phyloP scores from a whole-genome alignment of 2,888 invertebrate species.

The Drosophila nr. fundita region DNA sequence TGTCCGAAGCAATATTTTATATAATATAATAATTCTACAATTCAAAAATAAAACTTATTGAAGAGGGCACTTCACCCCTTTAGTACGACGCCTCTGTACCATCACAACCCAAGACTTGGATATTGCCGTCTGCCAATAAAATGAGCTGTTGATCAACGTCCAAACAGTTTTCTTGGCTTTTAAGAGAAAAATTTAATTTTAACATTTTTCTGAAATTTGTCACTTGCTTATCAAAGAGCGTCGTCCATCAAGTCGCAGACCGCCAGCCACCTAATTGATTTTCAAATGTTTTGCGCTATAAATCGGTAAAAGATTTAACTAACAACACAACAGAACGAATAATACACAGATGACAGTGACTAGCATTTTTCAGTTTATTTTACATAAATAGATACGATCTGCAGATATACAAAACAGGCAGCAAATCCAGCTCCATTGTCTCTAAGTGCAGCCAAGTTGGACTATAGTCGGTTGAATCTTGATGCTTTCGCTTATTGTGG shows the following conservation, averaged over 20 bases:
- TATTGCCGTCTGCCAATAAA: slow-evolving; percentile 52
- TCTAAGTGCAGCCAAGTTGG: slow-evolving; percentile 5
- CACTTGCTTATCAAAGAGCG: slow-evolving; percentile 68
- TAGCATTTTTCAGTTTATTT: slow-evolving; percentile 64
- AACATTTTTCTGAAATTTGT: slow-evolving; percentile 57
- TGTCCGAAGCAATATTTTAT: not conserved
- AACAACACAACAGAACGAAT: slow-evolving; percentile 26
- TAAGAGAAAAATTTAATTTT: slow-evolving; percentile 33
- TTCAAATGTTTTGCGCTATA: slow-evolving; percentile 73
- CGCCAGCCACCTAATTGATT: slow-evolving; percentile 68
- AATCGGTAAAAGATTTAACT: slow-evolving; percentile 54
- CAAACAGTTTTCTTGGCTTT: slow-evolving; percentile 40
- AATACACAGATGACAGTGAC: slow-evolving; percentile 57
- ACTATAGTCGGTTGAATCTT: slow-evolving; percentile 3
- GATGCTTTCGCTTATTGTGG: slow-evolving; percentile 42
- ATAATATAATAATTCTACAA: not conserved
- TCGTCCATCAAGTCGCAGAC: slow-evolving; percentile 38
- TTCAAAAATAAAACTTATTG: not conserved
- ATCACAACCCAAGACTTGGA: slow-evolving; percentile 53
- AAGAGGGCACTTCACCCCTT: slow-evolving; percentile 1
- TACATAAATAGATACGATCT: slow-evolving; percentile 74
- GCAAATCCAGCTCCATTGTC: slow-evolving; percentile 35
- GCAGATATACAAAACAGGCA: slow-evolving; percentile 53
- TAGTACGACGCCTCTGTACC: slow-evolving; percentile 17
- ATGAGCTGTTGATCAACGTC: slow-evolving; percentile 50